Base-by-base conservation (phyloP, 2,888 invertebrate species). In the Vesta saturnalis region DNA sequence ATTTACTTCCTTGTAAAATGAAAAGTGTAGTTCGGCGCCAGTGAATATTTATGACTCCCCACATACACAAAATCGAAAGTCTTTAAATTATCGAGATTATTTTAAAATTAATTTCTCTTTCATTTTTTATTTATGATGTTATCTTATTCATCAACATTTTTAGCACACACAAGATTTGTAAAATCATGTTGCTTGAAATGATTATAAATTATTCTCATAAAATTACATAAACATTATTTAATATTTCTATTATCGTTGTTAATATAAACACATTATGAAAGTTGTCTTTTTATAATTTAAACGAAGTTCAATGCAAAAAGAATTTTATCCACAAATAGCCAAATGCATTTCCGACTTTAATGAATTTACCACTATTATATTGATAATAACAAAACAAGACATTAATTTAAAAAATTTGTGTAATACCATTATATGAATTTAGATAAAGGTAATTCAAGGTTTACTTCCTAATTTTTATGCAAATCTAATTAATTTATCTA, bases 401-500 rank as follows among this genome's bases (percentile, higher is more conserved):
- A 14, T 2, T 4, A 30, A 30, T 30, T 10, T 6, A 30, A 6
- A n/a, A 55, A 55, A 55, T 19, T 10, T 54, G 19, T 55, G n/a
- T 21, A 35, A 56, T 35, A 43, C 16, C 21, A 55, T 67, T 46
- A 59, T 64, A 39, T 60, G 60, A 49, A 64, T 64, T 49, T 19
- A 61, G 22, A 61, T 55, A 23, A 57, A 64, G 60, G 63, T 56
- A 61, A 60, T 65, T 64, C 71, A 69, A 71, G 71, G 71, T 69
- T 71, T 64, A 19, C 39, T 39, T 39, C 47, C 22, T 43, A 60
- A 69, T 64, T 71, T 71, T 71, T 64, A 66, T 67, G 65, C 54
- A 61, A 61, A 67, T 66, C 52, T 62, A 54, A 59, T 67, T 58
- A 64, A 70, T 73, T 69, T 65, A 62, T 67, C 56, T 63, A 61